Base-by-base conservation (phyloP, 2,113 vertebrate species). In the Mohoua ochrocephala region DNA sequence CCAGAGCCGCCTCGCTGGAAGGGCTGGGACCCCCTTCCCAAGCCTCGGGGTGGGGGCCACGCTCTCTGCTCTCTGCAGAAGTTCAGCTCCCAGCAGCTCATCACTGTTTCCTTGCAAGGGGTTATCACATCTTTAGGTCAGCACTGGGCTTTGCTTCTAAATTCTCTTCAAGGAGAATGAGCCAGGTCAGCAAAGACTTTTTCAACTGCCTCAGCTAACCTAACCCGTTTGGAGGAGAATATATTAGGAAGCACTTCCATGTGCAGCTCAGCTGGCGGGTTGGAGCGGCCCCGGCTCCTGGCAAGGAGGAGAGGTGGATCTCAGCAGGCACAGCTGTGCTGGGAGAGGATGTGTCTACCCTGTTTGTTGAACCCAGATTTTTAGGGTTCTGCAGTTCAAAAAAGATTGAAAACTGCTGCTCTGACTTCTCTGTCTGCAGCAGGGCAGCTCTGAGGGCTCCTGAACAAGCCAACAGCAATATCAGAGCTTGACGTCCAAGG, bases 301-400 rank as follows among this genome's bases (percentile, higher is more conserved):
- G 96, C 94, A 86, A 33, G 44, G 74, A 69, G 91, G 86, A 67
- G 89, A 93, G 89, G 87, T 64, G 47, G 71, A 89, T 93, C 96
- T 92, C 96, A 84, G 96, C 95, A 97, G 95, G 94, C 89, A 63
- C 94, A 95, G 96, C 96, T 97, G 95, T 81, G 91, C 30, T 81
- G 84, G 86, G 56, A 68, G 76, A 92, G 68, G 31, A 89, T 70
- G 64, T 80, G 84, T 70, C 80, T 71, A 1, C 20, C 5, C 21
- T 81, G 33, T 3, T 31, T 35, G 93, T 52, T 91, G 86, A 92
- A 89, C 91, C 44, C 49, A 21, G 56, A 35, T 42, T 88, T 93
- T 78, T 87, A 84, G 80, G 56, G 76, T 64, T 91, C 73, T 75
- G 56, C 80, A 44, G 73, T 73, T 93, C 30, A 61, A 30, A 83